Percentiles rank a stretch among this genome's conserved stretches.
These are phyloP conservation scores for Harmothoe impar DNA, from an alignment of 2,888 invertebrate genomes.

Conservation along the genomic window DNA sequence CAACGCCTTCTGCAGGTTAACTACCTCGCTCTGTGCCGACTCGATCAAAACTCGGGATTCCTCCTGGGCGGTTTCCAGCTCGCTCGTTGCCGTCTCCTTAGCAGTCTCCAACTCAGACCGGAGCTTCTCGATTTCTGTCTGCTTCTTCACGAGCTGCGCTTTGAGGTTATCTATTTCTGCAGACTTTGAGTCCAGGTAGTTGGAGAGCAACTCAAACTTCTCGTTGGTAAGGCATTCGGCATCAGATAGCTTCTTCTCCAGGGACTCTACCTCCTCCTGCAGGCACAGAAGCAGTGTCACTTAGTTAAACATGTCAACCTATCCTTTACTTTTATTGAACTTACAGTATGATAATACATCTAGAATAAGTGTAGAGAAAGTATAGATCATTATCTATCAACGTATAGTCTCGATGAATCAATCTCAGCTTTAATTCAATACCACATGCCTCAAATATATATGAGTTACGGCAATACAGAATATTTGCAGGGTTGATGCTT, in stretches of 20 bases:
- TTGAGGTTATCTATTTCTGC: slow-evolving; percentile 35
- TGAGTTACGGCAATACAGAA: too few relatives aligned
- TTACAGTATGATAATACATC: too few relatives aligned
- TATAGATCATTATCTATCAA: too few relatives aligned
- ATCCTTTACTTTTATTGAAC: too few relatives aligned
- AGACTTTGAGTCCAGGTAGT: slow-evolving; percentile 48
- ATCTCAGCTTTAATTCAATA: too few relatives aligned
- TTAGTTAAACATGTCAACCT: not conserved
- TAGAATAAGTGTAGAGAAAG: too few relatives aligned
- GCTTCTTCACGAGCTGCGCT: not conserved
- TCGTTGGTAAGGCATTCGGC: slow-evolving; percentile 49
- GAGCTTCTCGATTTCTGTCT: not conserved
- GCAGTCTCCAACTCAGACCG: not conserved
- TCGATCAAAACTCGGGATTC: not conserved
- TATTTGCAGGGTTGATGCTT: not conserved
- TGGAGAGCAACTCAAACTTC: slow-evolving; percentile 51
- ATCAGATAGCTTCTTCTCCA: slow-evolving; percentile 59
- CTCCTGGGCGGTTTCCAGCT: not conserved
- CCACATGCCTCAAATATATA: too few relatives aligned
- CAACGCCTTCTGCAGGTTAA: not conserved
- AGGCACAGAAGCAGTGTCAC: not conserved
- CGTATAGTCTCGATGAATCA: too few relatives aligned
- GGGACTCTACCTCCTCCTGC: slow-evolving; percentile 45
- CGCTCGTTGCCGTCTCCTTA: not conserved
- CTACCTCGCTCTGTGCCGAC: not conserved